Percentiles rank a stretch among this genome's conserved stretches.
phyloP scores from a whole-genome alignment of 2,888 invertebrate genomes.

The Cataglyphis albicans region DNA sequence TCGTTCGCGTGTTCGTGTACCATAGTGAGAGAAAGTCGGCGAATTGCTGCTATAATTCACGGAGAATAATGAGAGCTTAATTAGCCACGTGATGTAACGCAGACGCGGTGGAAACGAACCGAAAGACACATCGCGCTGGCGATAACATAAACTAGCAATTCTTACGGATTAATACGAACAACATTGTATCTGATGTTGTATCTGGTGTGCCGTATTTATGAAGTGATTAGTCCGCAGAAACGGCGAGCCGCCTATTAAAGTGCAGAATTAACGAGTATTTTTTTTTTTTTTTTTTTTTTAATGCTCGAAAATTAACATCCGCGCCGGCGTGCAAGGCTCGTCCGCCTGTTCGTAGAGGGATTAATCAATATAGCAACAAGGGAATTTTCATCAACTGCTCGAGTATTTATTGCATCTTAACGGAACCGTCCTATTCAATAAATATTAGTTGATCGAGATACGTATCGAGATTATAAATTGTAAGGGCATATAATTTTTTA shows the following conservation, averaged over 20 bases:
- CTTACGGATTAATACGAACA: constrained; percentile 72
- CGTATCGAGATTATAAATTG: background rate
- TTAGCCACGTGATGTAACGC: constrained; percentile 77
- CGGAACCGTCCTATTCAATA: background rate
- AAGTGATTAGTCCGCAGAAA: constrained; percentile 71
- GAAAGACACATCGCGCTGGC: constrained; percentile 68
- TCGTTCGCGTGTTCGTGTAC: constrained; percentile 68
- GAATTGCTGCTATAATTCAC: constrained; percentile 77
- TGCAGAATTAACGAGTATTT: constrained; percentile 60
- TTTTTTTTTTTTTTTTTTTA: background rate
- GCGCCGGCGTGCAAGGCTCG: constrained; percentile 11
- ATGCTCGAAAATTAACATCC: constrained; percentile 45
- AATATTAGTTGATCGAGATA: background rate
- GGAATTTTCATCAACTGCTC: constrained; percentile 47
- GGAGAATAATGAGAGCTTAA: constrained; percentile 78
- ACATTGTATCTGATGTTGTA: constrained; percentile 70
- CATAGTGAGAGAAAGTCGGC: constrained; percentile 75
- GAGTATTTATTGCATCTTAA: constrained; percentile 44
- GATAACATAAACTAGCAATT: constrained; percentile 69
- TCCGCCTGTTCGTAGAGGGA: constrained; percentile 22
- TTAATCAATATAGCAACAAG: constrained; percentile 43
- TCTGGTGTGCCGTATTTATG: constrained; percentile 68
- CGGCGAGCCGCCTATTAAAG: constrained; percentile 58
- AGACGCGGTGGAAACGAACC: constrained; percentile 67
- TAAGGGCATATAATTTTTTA: background rate